Conservation (phyloP, 2,888 invertebrate genomes). For the Hydraecia micacea region DNA sequence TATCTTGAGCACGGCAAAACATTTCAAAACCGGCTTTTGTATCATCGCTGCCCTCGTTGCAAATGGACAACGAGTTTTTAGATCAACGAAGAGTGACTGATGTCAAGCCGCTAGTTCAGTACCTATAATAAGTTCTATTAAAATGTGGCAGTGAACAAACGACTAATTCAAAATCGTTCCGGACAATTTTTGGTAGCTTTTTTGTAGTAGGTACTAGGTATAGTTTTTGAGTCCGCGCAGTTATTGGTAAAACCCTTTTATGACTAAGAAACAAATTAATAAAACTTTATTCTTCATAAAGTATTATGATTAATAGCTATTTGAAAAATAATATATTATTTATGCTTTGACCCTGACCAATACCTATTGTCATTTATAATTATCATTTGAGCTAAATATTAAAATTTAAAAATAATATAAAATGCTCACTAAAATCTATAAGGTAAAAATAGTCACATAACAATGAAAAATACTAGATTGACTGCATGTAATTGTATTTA, state of each 20-base stretch:
- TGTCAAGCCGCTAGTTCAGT: constrained; percentile 41
- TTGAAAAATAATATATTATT: constrained; percentile 10
- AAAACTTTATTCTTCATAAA: neutral
- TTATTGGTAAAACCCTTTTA: constrained; percentile 31
- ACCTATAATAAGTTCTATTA: neutral
- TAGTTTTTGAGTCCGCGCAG: neutral
- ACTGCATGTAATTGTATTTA: constrained; percentile 51
- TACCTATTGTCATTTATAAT: neutral
- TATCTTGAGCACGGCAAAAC: constrained; percentile 74
- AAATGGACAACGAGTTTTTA: constrained; percentile 74
- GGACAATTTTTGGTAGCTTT: neutral
- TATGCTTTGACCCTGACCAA: constrained; percentile 3
- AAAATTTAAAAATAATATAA: neutral
- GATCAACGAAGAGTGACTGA: constrained; percentile 68
- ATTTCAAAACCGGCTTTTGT: constrained; percentile 81
- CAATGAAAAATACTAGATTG: neutral
- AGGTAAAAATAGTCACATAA: neutral
- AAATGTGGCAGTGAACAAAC: neutral
- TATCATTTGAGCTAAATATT: neutral
- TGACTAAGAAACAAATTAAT: constrained; percentile 36
- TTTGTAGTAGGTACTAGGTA: too few species aligned
- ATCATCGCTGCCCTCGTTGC: constrained; percentile 74
- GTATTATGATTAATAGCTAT: constrained; percentile 22
- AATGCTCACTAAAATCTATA: neutral
- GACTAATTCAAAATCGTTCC: neutral